phyloP scores from a whole-genome alignment of 1,140 invertebrate species.

The Harpegnathos saltator region DNA sequence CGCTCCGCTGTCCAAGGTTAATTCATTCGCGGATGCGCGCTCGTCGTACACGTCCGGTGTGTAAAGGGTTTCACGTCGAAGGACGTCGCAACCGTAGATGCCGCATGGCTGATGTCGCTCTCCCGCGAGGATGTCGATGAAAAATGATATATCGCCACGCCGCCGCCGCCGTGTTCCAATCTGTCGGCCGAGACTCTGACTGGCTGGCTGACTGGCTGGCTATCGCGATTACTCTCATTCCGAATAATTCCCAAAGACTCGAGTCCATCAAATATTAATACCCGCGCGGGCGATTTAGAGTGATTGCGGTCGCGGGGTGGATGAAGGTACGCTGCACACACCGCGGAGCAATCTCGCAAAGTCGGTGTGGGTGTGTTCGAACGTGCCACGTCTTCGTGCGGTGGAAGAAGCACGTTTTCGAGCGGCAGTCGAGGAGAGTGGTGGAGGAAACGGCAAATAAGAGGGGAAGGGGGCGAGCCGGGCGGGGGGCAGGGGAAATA shows the following conservation, averaged over 20 bases:
- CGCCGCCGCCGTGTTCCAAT: conserved; percentile 68
- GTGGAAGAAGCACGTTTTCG: conserved; percentile 43
- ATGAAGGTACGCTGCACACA: conserved; percentile 38
- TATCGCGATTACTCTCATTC: conserved; percentile 55
- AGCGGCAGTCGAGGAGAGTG: background rate
- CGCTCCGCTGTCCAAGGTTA: conserved; percentile 49
- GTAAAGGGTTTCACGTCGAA: conserved; percentile 35
- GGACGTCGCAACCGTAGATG: conserved; percentile 11
- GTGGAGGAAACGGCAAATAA: background rate
- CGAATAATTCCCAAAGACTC: conserved; percentile 67
- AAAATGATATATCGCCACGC: conserved; percentile 64
- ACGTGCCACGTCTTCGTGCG: conserved; percentile 42
- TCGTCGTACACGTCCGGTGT: background rate
- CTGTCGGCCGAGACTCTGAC: no score
- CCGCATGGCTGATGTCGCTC: conserved; percentile 22
- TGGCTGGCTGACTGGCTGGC: no score
- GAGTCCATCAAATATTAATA: conserved; percentile 79
- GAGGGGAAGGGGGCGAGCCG: no score
- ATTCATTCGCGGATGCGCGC: conserved; percentile 46
- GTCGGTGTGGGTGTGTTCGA: conserved; percentile 58
- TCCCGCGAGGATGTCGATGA: conserved; percentile 35
- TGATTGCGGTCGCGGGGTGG: conserved; percentile 77
- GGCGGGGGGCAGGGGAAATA: no score
- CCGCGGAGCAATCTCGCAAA: conserved; percentile 45
- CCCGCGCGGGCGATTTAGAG: conserved; percentile 77